Evolutionary conservation across 2,113 vertebrate genomes (phyloP).

Genomic region (Campylomormyrus numenius): DNA sequence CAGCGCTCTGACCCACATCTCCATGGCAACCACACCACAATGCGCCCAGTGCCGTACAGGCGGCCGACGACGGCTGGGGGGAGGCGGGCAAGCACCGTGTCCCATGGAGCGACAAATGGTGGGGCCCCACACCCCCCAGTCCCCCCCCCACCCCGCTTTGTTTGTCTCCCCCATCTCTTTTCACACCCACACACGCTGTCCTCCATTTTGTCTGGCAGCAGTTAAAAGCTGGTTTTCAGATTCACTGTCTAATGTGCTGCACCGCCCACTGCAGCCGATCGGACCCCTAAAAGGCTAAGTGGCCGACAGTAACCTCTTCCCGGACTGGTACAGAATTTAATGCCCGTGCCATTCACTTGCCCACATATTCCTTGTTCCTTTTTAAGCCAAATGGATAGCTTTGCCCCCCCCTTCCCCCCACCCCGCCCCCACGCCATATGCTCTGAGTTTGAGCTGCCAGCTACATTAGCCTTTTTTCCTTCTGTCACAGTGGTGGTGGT

Average conservation of each 20-base stretch:
- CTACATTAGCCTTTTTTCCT: neutral
- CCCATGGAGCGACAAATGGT: constrained; percentile 25
- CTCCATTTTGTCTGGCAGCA: constrained; percentile 33
- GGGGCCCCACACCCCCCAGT: neutral
- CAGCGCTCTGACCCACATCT: constrained; percentile 73
- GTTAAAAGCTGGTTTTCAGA: constrained; percentile 21
- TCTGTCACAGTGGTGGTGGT: constrained; percentile 15
- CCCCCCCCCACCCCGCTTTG: neutral
- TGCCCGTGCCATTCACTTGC: constrained; percentile 9
- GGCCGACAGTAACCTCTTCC: neutral
- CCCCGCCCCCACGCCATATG: constrained; percentile 40
- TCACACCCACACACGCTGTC: neutral
- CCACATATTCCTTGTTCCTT: constrained; percentile 10
- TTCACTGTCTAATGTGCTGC: neutral
- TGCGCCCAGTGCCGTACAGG: constrained; percentile 21
- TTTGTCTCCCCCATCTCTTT: neutral
- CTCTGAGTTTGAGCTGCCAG: constrained; percentile 43
- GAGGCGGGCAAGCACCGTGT: constrained; percentile 21
- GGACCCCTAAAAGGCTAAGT: neutral
- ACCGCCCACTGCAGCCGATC: too few species aligned
- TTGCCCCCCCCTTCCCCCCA: constrained; percentile 18
- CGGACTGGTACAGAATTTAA: neutral
- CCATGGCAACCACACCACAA: constrained; percentile 67
- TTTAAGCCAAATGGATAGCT: constrained; percentile 29
- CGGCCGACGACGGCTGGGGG: constrained; percentile 13